Percentiles rank a stretch among this genome's conserved stretches.
These are phyloP conservation scores for Thereva unica DNA, from an alignment of 2,888 invertebrate genomes.

Conservation along the genomic window DNA sequence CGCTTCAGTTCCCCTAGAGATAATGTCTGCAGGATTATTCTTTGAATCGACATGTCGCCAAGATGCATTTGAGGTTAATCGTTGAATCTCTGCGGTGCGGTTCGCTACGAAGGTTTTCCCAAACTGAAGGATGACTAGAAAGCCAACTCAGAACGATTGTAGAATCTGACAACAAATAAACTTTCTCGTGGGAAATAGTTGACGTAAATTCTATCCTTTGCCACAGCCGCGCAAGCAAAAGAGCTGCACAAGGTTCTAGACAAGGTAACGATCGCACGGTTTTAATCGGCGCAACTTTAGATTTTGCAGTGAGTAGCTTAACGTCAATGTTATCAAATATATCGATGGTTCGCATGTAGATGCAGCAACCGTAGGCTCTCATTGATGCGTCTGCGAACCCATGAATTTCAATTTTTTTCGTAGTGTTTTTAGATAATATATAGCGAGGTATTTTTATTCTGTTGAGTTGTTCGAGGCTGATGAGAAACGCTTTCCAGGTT, in stretches of 20 bases:
- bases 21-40: slow-evolving; percentile 42
- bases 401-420: slow-evolving; percentile 21
- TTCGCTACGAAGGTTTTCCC: slow-evolving; percentile 37
- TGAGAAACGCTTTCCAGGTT: slow-evolving; percentile 10
- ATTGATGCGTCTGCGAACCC: slow-evolving; percentile 36
- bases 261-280: slow-evolving; percentile 44
- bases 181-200: neutral
- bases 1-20: slow-evolving; percentile 40
- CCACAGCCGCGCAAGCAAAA: neutral
- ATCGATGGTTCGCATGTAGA: slow-evolving; percentile 14
- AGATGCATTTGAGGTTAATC: slow-evolving; percentile 8
- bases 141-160: neutral
- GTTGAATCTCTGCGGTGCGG: slow-evolving; percentile 40
- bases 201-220: neutral
- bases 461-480: neutral
- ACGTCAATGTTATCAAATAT: neutral
- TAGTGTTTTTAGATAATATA: neutral
- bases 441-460: slow-evolving; percentile 24
- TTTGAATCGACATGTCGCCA: slow-evolving; percentile 40
- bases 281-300: slow-evolving; percentile 35
- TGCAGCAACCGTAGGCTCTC: slow-evolving; percentile 22
- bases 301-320: slow-evolving; percentile 17
- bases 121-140: slow-evolving; percentile 5
- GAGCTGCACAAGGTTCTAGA: slow-evolving; percentile 47
- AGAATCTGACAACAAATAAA: neutral